phyloP scores from a whole-genome alignment of 2,113 vertebrate genomes.

The Dascyllus trimaculatus region DNA sequence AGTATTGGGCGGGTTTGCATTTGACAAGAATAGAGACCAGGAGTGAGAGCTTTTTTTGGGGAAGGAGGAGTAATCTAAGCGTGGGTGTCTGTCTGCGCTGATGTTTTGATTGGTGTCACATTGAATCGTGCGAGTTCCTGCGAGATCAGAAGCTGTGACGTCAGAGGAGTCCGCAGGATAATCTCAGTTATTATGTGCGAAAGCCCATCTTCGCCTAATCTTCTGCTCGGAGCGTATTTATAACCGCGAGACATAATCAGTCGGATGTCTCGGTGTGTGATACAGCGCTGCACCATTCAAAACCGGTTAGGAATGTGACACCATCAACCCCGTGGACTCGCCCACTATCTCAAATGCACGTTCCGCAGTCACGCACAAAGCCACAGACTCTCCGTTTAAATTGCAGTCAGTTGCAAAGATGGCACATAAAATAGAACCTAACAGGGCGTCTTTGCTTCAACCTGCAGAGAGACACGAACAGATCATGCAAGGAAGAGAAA shows the following conservation, averaged over 20 bases:
- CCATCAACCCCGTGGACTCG: neutral
- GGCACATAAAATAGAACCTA: neutral
- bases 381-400: neutral
- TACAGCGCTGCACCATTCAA: neutral
- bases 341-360: neutral
- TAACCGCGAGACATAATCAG: conserved; percentile 29
- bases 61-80: neutral
- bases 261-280: neutral
- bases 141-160: conserved; percentile 51
- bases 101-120: conserved; percentile 36
- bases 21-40: neutral
- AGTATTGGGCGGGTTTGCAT: neutral
- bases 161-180: conserved; percentile 44
- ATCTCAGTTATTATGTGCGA: conserved; percentile 52
- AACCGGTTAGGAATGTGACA: neutral
- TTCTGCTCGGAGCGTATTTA: conserved; percentile 27
- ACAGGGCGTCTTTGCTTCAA: neutral
- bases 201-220: conserved; percentile 49
- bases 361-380: neutral
- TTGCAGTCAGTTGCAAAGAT: neutral
- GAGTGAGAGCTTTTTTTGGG: neutral
- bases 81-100: conserved; percentile 1
- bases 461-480: no score
- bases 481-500: no score
- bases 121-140: conserved; percentile 29